Conservation (phyloP, 1,140 invertebrate genomes). For the Plectrocnemia conspersa region DNA sequence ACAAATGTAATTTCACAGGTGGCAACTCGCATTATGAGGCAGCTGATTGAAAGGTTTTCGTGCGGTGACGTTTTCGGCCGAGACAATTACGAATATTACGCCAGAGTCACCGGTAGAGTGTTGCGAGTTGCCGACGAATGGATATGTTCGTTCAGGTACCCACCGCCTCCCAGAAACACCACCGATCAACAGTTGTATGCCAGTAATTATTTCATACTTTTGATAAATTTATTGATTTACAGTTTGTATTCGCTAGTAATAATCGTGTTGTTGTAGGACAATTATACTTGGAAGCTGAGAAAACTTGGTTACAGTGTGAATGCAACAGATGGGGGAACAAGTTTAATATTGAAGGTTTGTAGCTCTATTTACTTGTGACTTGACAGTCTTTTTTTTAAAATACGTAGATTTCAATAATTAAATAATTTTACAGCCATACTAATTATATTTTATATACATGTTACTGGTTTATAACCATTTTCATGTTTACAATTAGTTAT, state of each 20-base stretch:
- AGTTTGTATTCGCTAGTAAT: background rate
- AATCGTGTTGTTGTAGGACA: constrained; percentile 59
- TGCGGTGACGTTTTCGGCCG: constrained; percentile 90
- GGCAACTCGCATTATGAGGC: constrained; percentile 90
- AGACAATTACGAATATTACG: constrained; percentile 97
- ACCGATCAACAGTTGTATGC: constrained; percentile 59
- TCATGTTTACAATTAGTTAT: too few species aligned
- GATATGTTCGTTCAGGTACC: constrained; percentile 90
- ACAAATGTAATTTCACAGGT: constrained; percentile 55
- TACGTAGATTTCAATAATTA: too few species aligned
- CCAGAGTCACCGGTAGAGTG: constrained; percentile 87
- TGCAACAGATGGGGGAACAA: constrained; percentile 78
- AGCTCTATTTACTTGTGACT: constrained; percentile 10
- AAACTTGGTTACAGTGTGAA: constrained; percentile 83
- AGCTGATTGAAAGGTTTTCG: constrained; percentile 95
- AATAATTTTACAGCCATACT: too few species aligned
- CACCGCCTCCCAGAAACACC: constrained; percentile 63
- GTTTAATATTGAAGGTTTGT: constrained; percentile 74
- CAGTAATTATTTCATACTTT: constrained; percentile 55
- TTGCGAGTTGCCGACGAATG: constrained; percentile 89
- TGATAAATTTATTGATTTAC: background rate
- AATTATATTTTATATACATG: too few species aligned
- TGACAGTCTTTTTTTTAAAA: constrained; percentile 36
- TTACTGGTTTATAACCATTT: too few species aligned
- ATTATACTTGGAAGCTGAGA: constrained; percentile 78